Percentiles rank a stretch among this genome's conserved stretches.
These are phyloP conservation scores for Nomada ruficornis DNA, from an alignment of 2,888 invertebrate species.

Conservation along the genomic window DNA sequence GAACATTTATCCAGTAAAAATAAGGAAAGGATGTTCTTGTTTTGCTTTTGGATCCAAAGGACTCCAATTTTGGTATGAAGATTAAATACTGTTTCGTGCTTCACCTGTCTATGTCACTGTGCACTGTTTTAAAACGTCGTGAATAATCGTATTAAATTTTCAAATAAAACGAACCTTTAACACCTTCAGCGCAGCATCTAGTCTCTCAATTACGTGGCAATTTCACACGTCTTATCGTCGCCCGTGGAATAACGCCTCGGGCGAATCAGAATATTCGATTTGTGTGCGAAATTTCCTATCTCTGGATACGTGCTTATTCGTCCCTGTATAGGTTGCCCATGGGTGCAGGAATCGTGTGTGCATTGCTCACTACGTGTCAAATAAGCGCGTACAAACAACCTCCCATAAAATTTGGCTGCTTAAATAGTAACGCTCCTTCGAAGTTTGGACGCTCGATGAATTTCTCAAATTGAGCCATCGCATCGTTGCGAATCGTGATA, in stretches of 20 bases:
- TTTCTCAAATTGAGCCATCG: not conserved
- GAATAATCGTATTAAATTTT: not conserved
- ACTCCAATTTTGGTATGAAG: too few relatives aligned
- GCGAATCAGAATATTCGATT: constrained; percentile 20
- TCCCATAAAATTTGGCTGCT: constrained; percentile 17
- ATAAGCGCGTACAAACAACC: constrained; percentile 31
- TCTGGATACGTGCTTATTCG: not conserved
- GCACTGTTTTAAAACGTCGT: not conserved
- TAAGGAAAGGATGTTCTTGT: too few relatives aligned
- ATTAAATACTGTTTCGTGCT: too few relatives aligned
- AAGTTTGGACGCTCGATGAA: not conserved
- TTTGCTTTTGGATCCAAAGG: too few relatives aligned
- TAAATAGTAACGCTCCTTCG: constrained; percentile 21
- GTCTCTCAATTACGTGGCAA: not conserved
- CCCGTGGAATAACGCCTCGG: not conserved
- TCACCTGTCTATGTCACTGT: too few relatives aligned
- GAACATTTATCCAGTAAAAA: too few relatives aligned
- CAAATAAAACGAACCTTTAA: not conserved
- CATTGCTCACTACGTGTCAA: constrained; percentile 16
- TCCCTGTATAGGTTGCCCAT: not conserved
- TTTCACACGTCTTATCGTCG: constrained; percentile 1
- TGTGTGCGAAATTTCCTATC: constrained; percentile 17
- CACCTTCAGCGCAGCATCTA: not conserved
- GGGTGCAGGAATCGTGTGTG: not conserved
- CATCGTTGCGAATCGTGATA: not conserved